Evolutionary conservation across 2,113 vertebrate genomes (phyloP), one percentile per base, ranked within the genome.

Genomic region (Chamaetylas fuelleborni): DNA sequence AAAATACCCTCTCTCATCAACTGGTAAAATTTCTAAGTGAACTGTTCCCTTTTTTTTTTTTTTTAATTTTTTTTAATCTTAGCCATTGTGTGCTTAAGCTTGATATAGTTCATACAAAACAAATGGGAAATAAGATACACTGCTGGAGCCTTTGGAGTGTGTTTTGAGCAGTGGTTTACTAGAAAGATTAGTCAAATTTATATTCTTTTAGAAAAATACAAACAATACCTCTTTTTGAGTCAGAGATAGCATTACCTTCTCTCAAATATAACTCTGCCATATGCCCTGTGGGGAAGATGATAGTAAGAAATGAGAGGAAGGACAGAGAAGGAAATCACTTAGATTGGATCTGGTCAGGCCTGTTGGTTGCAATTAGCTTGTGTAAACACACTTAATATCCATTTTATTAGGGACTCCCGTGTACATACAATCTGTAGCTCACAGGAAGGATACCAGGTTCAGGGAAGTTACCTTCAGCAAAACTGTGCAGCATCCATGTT

Each of bases 271-370:
- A 45, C 28, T 66, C 53, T 65, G 29, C 15, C 14, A 36, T 70
- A 14, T 62, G 29, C 18, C 60, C 43, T 38, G 17, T 36, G 10
- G 38, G 33, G 34, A 26, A 85, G 57, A 56, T 36, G 57, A 51
- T 22, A 78, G 42, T 33, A 78, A 89, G 61, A 74, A 92, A 78
- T 16, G 2, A 3, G 45, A 79, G 53, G 73, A 88, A 92, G n/a
- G 48, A 65, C 50, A 85, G 66, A 88, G 70, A 92, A 81, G 58
- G 51, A 91, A 69, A 81, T 79, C 48, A 54, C 23, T 81, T 92
- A 25, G n/a, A 58, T n/a, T 71, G 33, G 8, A 14, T 64, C 81
- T 81, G 31, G 15, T 66, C n/a, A 80, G 56, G 43, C 56, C 29
- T 57, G 6, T 22, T 31, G 69, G n/a, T 48, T 84, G 36, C 57